Percentiles rank a stretch among this genome's conserved stretches.
phyloP scores from a whole-genome alignment of 2,888 invertebrate species.

The Alloplasta piceator region DNA sequence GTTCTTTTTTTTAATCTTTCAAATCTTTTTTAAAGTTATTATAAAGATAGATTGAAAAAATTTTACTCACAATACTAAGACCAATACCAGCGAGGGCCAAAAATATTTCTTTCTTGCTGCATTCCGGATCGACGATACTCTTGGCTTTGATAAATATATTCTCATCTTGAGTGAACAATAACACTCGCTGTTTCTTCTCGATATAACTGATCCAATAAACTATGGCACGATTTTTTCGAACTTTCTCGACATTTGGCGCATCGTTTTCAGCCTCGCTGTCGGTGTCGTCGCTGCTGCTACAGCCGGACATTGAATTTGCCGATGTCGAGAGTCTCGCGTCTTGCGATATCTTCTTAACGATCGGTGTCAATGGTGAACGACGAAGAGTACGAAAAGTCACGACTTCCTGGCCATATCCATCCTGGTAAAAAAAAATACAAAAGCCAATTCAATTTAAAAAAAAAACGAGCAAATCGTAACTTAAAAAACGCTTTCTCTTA shows the following conservation, averaged over 20 bases:
- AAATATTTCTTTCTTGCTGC: slow-evolving; percentile 88
- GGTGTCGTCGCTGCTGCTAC: slow-evolving; percentile 87
- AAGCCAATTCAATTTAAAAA: neutral
- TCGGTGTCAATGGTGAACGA: slow-evolving; percentile 65
- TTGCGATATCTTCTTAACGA: slow-evolving; percentile 63
- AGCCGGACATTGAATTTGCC: slow-evolving; percentile 71
- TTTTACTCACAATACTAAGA: slow-evolving; percentile 84
- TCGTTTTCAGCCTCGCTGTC: slow-evolving; percentile 77
- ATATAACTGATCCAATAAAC: slow-evolving; percentile 93
- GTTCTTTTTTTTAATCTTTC: too few species aligned
- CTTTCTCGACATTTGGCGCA: slow-evolving; percentile 79
- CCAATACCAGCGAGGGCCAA: slow-evolving; percentile 89
- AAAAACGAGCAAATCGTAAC: neutral
- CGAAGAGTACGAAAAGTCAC: slow-evolving; percentile 85
- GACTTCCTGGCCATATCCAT: slow-evolving; percentile 87
- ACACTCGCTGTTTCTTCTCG: slow-evolving; percentile 89
- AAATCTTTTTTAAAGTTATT: too few species aligned
- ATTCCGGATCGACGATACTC: slow-evolving; percentile 86
- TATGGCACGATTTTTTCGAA: slow-evolving; percentile 89
- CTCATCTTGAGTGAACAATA: slow-evolving; percentile 91
- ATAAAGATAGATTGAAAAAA: neutral
- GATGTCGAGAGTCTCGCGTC: slow-evolving; percentile 65
- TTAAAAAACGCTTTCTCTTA: neutral
- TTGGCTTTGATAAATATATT: slow-evolving; percentile 83
- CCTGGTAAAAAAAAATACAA: slow-evolving; percentile 78